Percentiles rank a stretch among this genome's conserved stretches.
Evolutionary conservation across 2,888 invertebrate genomes (phyloP).

Genomic region (Autographa pulchrina): DNA sequence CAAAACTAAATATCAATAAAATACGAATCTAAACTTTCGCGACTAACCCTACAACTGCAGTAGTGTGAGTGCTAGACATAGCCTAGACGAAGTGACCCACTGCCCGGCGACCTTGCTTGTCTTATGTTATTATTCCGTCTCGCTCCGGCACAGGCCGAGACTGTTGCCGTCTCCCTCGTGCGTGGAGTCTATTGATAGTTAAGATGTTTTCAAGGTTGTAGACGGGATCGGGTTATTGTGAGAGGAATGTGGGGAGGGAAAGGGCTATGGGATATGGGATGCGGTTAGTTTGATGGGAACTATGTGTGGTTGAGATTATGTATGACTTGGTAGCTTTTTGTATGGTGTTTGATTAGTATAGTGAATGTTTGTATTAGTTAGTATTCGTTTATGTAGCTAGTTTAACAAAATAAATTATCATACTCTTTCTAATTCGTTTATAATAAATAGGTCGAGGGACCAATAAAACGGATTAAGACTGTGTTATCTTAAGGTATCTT

Average conservation of each 20-base stretch:
- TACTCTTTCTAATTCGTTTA: no score
- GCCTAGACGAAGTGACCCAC: conserved; percentile 88
- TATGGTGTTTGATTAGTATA: no score
- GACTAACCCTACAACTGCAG: conserved; percentile 70
- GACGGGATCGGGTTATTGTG: conserved; percentile 57
- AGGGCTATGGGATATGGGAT: not conserved
- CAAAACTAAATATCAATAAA: conserved; percentile 10
- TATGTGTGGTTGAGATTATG: not conserved
- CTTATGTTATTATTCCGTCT: conserved; percentile 84
- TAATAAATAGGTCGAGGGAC: no score
- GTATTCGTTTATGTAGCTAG: no score
- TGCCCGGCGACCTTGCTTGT: conserved; percentile 87
- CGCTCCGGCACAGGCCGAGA: conserved; percentile 66
- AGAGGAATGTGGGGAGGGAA: conserved; percentile 14
- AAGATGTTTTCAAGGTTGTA: conserved; percentile 70
- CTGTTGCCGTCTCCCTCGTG: conserved; percentile 69
- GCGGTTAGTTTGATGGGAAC: conserved; percentile 40
- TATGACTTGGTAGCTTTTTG: not conserved
- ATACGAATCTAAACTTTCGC: conserved; percentile 26
- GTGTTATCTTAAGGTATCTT: no score
- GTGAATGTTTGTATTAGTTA: no score
- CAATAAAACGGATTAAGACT: no score
- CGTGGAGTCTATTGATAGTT: conserved; percentile 81
- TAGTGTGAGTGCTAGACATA: conserved; percentile 87
- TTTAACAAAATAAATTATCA: no score